Conservation (phyloP, 2,113 vertebrate species). For the Tonatia bakeri region DNA sequence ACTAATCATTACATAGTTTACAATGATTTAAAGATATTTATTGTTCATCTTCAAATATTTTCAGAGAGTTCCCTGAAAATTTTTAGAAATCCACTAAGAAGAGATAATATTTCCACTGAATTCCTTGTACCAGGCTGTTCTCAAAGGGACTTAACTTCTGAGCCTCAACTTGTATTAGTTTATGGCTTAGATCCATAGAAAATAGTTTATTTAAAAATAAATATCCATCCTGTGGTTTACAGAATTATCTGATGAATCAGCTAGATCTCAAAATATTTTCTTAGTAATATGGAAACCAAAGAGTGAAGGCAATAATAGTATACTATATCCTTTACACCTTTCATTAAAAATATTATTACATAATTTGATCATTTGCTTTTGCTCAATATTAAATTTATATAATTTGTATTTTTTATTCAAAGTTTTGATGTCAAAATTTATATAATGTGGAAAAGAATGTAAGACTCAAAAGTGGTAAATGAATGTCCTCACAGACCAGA, state of each 20-base stretch:
- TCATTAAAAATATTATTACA: constrained; percentile 41
- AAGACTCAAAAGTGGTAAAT: not conserved
- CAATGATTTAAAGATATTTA: not conserved
- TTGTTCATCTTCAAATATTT: not conserved
- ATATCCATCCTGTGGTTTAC: constrained; percentile 3
- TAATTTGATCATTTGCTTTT: constrained; percentile 43
- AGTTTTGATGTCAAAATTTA: constrained; percentile 14
- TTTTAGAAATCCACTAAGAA: not conserved
- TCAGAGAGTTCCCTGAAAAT: not conserved
- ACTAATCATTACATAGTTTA: not conserved
- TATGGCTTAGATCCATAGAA: constrained; percentile 40
- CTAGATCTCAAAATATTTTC: constrained; percentile 41
- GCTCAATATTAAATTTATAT: constrained; percentile 3
- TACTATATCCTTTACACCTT: not conserved
- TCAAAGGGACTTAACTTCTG: not conserved
- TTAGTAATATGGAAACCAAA: constrained; percentile 36
- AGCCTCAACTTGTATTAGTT: not conserved
- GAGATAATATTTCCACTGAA: constrained; percentile 21
- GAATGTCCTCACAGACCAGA: not conserved
- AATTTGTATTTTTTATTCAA: constrained; percentile 16
- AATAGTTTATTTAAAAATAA: constrained; percentile 61
- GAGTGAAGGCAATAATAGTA: not conserved
- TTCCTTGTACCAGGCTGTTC: not conserved
- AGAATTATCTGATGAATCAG: constrained; percentile 60
- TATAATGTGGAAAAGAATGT: constrained; percentile 8